Base-by-base conservation (phyloP, 1,140 invertebrate species). In the Drosophila triauraria region DNA sequence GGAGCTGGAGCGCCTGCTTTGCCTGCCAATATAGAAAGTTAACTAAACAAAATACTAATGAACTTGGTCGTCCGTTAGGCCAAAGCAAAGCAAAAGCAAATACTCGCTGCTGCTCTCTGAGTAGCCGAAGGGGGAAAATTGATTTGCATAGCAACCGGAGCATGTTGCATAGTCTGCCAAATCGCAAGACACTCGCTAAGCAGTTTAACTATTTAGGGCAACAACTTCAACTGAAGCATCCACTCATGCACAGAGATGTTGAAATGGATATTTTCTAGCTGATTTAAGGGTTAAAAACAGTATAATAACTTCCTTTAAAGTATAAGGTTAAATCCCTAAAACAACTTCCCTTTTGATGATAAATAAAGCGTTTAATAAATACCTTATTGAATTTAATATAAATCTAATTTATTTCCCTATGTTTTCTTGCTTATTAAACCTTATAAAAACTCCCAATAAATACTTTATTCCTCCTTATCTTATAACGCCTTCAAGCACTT, bases 111-210 rank as follows among this genome's bases (percentile, higher is more conserved):
- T n/a, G 15, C 15, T n/a, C 50, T 35, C 17, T 53, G 6, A 15
- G 32, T 23, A n/a, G 53, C 53, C 51, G 13, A 13, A 12, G 32
- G 32, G 35, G 61, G 50, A 17, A 88, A 88, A 88, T 84, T 84
- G 85, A 88, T 88, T 88, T 90, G 84, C 84, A 88, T 88, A 84
- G 84, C 84, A 88, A 88, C 84, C 75, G 54, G 56, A 64, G 78
- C 70, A 83, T 83, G 53, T 80, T 65, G 61, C 81, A 83, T 48
- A 60, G 70, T 83, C 61, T 61, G 62, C 59, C 59, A 74, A 77
- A 80, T 68, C 68, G 59, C 57, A 81, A 81, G 82, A 78, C 68
- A 60, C 71, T 54, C 85, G 85, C 85, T 90, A 90, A 88, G 85
- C 85, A 90, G 84, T 88, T 88, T 78, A 88, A 88, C 84, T 84